Evolutionary conservation across 2,113 vertebrate species (phyloP), one percentile per base, ranked within the genome.

Genomic region (Ancistrus triradiatus): DNA sequence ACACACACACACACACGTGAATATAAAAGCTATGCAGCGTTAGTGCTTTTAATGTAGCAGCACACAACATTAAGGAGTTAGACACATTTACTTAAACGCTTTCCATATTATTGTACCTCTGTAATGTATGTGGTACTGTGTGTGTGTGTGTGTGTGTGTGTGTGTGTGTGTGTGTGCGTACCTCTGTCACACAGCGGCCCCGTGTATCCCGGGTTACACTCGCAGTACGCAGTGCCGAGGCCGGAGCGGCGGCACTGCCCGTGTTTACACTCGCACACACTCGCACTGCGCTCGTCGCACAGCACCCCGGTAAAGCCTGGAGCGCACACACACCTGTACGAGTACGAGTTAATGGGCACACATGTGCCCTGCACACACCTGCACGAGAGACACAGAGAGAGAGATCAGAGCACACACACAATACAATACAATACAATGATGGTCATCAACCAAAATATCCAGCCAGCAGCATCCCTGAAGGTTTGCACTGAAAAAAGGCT

Each of bases 301-400:
- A 99, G 91, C 24, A 98, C 93, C 0, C 94, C 95, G 2, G 83
- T 83, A 21, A 92, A 93, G 61, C 95, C 96, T 25, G 90, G 90
- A 78, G 92, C 90, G 84, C 96, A 99, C 81, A 93, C 91, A 78
- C 96, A 99, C 78, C 95, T 98, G 84, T 99, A 98, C 63, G 96
- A 99, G 87, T 96, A 98, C 0, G 94, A 93, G 80, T 97, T 98
- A 87, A 98, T 95, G 59, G 95, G 91, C 75, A 95, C 78, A 83
- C 96, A 99, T 69, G 90, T 90, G 59, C 96, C 96, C 10, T 94
- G 93, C 21, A 94, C 86, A 60, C 96, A 99, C 81, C 96, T 99
- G 74, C 37, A 71, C 56, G 73, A 62, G 46, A 65, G 77, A 48
- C 8, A 65, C 22, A 37, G 64, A 79, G 65, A 10, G 17, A 19